Conservation (phyloP, 2,113 vertebrate species). For the Pseudorectes ferrugineus region DNA sequence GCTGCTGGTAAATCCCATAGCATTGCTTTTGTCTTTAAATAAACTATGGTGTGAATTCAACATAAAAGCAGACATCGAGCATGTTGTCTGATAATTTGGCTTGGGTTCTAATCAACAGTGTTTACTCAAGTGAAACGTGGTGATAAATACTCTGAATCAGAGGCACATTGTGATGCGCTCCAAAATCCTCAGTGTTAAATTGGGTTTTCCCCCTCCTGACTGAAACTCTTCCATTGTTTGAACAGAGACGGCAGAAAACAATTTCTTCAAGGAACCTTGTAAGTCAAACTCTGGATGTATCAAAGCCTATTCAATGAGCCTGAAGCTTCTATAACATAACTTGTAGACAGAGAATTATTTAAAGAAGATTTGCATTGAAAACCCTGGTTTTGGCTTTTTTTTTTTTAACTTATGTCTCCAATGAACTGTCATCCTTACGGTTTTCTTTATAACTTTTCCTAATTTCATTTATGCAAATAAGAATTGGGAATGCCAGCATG, state of each 20-base stretch:
- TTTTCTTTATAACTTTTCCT: background rate
- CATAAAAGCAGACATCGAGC: background rate
- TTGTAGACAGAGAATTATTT: background rate
- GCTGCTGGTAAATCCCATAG: background rate
- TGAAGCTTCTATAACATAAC: background rate
- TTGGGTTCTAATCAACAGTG: conserved; percentile 4
- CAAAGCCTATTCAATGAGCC: background rate
- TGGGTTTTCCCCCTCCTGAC: background rate
- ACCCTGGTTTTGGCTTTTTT: background rate
- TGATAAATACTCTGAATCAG: conserved; percentile 10
- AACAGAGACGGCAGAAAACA: background rate
- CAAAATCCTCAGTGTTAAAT: background rate
- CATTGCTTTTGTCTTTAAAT: conserved; percentile 27
- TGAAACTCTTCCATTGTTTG: background rate
- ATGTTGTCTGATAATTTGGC: background rate
- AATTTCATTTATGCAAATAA: background rate
- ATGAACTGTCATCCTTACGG: background rate
- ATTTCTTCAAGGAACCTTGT: background rate
- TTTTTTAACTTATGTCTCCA: background rate
- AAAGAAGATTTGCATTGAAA: background rate
- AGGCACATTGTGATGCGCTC: background rate
- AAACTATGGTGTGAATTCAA: background rate
- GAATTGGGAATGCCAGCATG: background rate
- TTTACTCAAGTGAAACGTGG: conserved; percentile 21
- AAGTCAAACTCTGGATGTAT: background rate